Evolutionary conservation across 2,888 invertebrate species (phyloP), one percentile per base, ranked within the genome.

Genomic region (Lathronympha strigana): DNA sequence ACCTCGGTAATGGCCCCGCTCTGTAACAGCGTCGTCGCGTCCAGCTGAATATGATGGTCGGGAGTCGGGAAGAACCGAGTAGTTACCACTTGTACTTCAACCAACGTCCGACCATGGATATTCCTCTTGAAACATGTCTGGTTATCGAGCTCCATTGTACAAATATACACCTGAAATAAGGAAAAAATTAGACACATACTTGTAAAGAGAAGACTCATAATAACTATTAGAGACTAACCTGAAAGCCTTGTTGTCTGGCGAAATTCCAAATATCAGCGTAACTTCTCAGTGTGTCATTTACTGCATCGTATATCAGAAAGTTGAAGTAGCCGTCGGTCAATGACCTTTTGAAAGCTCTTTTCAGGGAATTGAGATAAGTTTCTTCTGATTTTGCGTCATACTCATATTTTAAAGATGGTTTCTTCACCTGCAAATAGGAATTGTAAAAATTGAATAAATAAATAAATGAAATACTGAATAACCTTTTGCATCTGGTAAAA

Each of bases 271-370:
- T 95, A 79, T 98, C 97, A 64, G 96, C 96, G 80, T 97, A 97
- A 76, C 96, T 94, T 69, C 94, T 94, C 17, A 96, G 92, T 78
- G 95, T 95, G 69, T 97, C 95, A 84, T 98, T 98, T 40, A 97
- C 94, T 76, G 97, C 96, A 86, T 99, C 99, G 47, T 97, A 95
- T 80, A 99, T 97, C 73, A 99, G 95, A 83, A 99, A 98, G 66
- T 96, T 95, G 86, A 98, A 98, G 82, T 96, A 97, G 67, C 97
- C 96, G 86, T 98, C 97, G 8, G 95, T 95, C 2, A 98, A 92
- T 25, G 96, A 97, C 87, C 98, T 97, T 82, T 97, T 98, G 83
- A 98, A 98, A 11, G 97, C 95, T 90, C 97, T 97, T 67, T 96
- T 93, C 68, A 99, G 92, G 61, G 96, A 97, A 69, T 93, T 93